phyloP scores from a whole-genome alignment of 2,113 vertebrate species.

The Vulpes ferrilata region DNA sequence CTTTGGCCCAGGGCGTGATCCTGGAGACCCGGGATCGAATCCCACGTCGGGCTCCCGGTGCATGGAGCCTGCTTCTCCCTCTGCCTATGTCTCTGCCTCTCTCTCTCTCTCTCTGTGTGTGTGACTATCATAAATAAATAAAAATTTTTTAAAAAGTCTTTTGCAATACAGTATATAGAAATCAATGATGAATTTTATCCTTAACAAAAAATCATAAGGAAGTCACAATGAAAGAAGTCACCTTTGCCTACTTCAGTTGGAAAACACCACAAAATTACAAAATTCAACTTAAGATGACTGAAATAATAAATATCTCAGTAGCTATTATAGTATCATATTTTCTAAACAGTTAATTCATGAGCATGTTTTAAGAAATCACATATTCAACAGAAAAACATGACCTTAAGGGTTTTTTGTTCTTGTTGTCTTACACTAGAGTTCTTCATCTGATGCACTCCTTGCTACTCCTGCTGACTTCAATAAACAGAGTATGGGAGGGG shows the following conservation, averaged over 20 bases:
- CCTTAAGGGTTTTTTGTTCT: not conserved
- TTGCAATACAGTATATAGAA: not conserved
- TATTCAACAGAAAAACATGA: not conserved
- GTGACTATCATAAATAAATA: too few relatives aligned
- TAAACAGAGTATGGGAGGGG: not conserved
- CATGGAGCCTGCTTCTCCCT: too few relatives aligned
- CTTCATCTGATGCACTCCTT: not conserved
- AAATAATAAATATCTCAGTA: constrained; percentile 35
- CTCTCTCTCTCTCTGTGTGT: too few relatives aligned
- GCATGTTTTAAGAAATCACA: not conserved
- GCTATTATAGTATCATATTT: constrained; percentile 27
- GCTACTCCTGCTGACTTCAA: constrained; percentile 36
- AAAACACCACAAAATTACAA: constrained; percentile 51
- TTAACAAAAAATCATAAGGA: constrained; percentile 21
- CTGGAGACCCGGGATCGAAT: too few relatives aligned
- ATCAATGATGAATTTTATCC: not conserved
- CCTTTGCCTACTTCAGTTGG: not conserved
- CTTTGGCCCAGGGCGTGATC: too few relatives aligned
- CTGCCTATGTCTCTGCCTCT: too few relatives aligned
- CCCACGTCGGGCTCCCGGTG: too few relatives aligned
- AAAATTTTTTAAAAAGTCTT: not conserved
- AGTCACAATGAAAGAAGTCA: not conserved
- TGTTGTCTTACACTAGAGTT: not conserved
- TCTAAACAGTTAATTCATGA: constrained; percentile 9
- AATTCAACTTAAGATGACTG: not conserved